Evolutionary conservation across 2,888 invertebrate species (phyloP), one percentile per base, ranked within the genome.

Genomic region (Meta bourneti): DNA sequence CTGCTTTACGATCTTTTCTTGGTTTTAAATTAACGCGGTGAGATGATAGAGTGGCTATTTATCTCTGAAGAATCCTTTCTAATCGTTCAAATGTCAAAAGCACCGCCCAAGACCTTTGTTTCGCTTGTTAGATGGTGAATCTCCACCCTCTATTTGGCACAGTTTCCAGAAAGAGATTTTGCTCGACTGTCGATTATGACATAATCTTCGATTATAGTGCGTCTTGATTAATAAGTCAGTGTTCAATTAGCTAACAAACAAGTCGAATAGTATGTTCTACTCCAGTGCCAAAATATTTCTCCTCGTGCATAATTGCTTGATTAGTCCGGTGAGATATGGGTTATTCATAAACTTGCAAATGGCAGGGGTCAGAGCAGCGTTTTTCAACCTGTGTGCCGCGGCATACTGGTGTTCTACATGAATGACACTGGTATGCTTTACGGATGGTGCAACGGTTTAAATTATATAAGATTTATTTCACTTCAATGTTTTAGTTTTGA

Each of bases 41-140:
- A 5, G 61, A 61, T 61, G 61, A 61, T 13, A 20, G 51, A 52
- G 74, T 52, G 52, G 20, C 74, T 54, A 9, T 19, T 83, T 74
- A 74, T 52, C 7, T 83, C 72, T 8, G 72, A 74, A 74, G n/a
- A 74, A 51, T 54, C 52, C 54, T 19, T 75, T 75, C 48, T 20
- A 20, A n/a, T 16, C 19, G 74, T 88, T 81, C 20, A 88, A 88
- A 81, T 88, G 81, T 75, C 81, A 88, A 86, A 81, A 81, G 74
- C 48, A 61, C 75, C 69, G 74, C 75, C 81, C 20, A 34, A 70
- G 51, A 78, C 49, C 19, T 80, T 69, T 34, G 11, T 34, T 80
- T 49, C 9, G 34, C 16, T 34, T 52, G 34, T 54, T 54, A 72
- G 19, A 71, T 48, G 13, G 34, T 8, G 52, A 16, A 7, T 69